A percentile compares a stretch with the other conserved stretches of the same genome.
These are phyloP conservation scores for Macaca fascicularis DNA, from an alignment of 2,113 vertebrate genomes.

Conservation along the genomic window T2T-MFA8v1.1 NC_088385.1:100830501-100831000, in stretches of 20 bases:
- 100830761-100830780: slow-evolving; percentile 20
- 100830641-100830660: not conserved
- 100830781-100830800: not conserved
- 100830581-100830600: not conserved
- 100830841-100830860: not conserved
- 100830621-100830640: not conserved
- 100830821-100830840: not conserved
- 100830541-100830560: not conserved
- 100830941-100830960: not conserved
- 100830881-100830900: slow-evolving; percentile 37
- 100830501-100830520: not conserved
- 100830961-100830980: not conserved
- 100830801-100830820: not conserved
- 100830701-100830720: not conserved
- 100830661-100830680: not conserved
- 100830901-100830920: not conserved
- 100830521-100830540: not conserved
- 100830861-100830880: not conserved
- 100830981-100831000: not conserved
- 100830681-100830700: slow-evolving; percentile 9
- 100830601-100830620: not conserved
- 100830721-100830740: not conserved
- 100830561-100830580: not conserved
- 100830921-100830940: not conserved
- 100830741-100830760: slow-evolving; percentile 5